Evolutionary conservation across 1,140 invertebrate genomes (phyloP).

Genomic region (Batillaria attramentaria): DNA sequence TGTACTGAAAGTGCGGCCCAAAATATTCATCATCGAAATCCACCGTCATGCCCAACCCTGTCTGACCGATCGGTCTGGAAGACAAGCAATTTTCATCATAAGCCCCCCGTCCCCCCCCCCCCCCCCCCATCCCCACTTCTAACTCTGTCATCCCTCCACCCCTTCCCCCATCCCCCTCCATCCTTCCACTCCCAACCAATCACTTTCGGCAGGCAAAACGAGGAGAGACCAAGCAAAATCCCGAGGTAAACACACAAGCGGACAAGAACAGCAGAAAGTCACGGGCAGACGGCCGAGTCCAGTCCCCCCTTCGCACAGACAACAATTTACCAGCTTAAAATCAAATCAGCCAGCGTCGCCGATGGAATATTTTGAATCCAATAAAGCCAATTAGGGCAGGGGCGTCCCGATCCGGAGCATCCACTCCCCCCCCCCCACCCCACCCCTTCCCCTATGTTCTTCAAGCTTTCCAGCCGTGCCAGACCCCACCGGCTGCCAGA

Average conservation of each 20-base stretch:
- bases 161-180: neutral
- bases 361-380: constrained; percentile 27
- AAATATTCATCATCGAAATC: no score
- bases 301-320: constrained; percentile 24
- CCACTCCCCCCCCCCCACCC: no score
- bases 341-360: constrained; percentile 31
- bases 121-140: neutral
- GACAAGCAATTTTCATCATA: no score
- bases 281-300: neutral
- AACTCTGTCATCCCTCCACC: neutral
- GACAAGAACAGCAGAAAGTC: neutral
- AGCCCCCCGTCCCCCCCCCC: neutral
- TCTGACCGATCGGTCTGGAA: no score
- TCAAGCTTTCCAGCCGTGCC: no score
- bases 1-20: no score
- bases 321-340: constrained; percentile 36
- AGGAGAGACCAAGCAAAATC: neutral
- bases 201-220: neutral
- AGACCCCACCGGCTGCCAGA: no score
- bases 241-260: constrained; percentile 2
- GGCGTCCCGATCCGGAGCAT: neutral
- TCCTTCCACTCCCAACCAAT: neutral
- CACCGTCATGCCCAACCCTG: no score
- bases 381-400: constrained; percentile 29
- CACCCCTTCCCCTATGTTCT: no score